These are phyloP conservation scores for Camarhynchus parvulus DNA, from an alignment of 2,113 vertebrate genomes.

Conservation along the genomic window DNA sequence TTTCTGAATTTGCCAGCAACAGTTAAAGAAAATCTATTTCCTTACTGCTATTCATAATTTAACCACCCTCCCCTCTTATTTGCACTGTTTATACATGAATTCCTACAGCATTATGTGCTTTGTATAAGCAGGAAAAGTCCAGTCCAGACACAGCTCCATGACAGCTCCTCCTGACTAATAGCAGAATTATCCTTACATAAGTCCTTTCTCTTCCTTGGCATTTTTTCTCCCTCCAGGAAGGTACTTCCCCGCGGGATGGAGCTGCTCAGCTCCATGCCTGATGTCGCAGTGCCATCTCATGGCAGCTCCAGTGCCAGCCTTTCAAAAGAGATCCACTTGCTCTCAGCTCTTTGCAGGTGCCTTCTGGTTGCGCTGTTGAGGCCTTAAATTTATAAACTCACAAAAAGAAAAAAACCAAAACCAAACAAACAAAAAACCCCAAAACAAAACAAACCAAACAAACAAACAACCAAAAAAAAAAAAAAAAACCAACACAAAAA, in stretches of 20 bases:
- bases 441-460: no score
- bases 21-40: not conserved
- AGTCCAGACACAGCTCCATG: not conserved
- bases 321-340: not conserved
- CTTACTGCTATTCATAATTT: not conserved
- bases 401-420: not conserved
- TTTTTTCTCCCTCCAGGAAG: not conserved
- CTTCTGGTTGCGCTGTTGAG: not conserved
- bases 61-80: not conserved
- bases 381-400: not conserved
- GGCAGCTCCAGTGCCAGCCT: conserved; percentile 43
- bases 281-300: conserved; percentile 77
- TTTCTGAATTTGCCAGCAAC: not conserved
- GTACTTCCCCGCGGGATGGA: not conserved
- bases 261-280: conserved; percentile 20
- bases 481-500: not conserved
- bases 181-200: conserved; percentile 2
- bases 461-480: no score
- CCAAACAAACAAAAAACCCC: no score
- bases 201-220: not conserved
- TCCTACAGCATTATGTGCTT: conserved; percentile 36
- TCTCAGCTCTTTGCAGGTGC: not conserved
- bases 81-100: conserved; percentile 37
- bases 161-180: conserved; percentile 21
- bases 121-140: conserved; percentile 47